phyloP scores from a whole-genome alignment of 30 jellyfish, hydroid and myxozoan genomes.

The Clytia hemisphaerica region DNA sequence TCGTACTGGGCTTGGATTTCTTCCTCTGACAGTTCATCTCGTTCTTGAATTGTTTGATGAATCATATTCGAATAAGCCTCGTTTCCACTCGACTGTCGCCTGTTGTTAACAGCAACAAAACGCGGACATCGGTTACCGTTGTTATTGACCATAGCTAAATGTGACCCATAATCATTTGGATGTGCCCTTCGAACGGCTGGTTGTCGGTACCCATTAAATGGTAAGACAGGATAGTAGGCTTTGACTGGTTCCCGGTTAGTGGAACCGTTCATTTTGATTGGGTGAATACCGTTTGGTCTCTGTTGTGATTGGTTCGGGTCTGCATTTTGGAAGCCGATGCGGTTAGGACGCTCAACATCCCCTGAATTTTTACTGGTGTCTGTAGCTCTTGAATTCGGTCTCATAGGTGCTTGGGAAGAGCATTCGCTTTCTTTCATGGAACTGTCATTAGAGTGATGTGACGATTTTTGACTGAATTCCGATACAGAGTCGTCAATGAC shows the following conservation, averaged over 20 bases:
- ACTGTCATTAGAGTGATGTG: slow-evolving; percentile 18
- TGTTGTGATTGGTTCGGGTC: too few species aligned
- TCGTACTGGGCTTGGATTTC: neutral
- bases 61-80: slow-evolving; percentile 4
- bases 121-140: slow-evolving; percentile 15
- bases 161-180: slow-evolving; percentile 17
- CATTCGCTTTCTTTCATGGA: slow-evolving; percentile 22
- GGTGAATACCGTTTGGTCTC: too few species aligned
- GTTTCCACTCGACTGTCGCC: slow-evolving; percentile 7
- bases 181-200: slow-evolving; percentile 28
- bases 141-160: slow-evolving; percentile 19
- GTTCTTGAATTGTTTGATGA: slow-evolving; percentile 38
- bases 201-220: slow-evolving; percentile 18
- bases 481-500: slow-evolving; percentile 15
- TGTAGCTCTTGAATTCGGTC: neutral
- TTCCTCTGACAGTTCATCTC: slow-evolving; percentile 23
- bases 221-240: slow-evolving; percentile 25
- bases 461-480: slow-evolving; percentile 24
- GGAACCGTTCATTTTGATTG: slow-evolving; percentile 6
- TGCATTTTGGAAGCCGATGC: neutral
- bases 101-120: slow-evolving; percentile 15
- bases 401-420: neutral
- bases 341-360: neutral
- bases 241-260: slow-evolving; percentile 5
- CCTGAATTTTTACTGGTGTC: neutral